Base-by-base conservation (phyloP, 92 coral and sea anemone species). In the Palythoa grandis region DNA sequence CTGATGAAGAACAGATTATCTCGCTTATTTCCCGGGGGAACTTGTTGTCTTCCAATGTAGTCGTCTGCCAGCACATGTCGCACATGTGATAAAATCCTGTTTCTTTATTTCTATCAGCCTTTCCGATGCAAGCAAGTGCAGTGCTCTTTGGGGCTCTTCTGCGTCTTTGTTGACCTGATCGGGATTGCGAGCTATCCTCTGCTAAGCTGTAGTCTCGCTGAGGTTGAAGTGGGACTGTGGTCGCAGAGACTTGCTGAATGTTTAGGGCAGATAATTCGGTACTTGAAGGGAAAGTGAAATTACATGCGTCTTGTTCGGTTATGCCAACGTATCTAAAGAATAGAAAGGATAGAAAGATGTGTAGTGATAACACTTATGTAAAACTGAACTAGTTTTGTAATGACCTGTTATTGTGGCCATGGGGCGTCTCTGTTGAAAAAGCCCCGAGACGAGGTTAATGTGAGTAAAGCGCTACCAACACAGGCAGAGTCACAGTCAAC, bases 41-140 rank as follows among this genome's bases (percentile, higher is more conserved):
- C 40, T 65, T 66, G 50, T 48, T 80, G 1, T 23, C 47, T 1
- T 47, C 85, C 58, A 80, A 68, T 3, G 85, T 80, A 0, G 85
- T 66, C 7, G 22, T 25, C 7, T 70, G 39, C 85, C 85, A 80
- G 10, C 85, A 80, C 74, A 60, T 56, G 10, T 80, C 85, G 19
- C 85, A 80, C 85, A 80, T 80, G 39, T 70, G 65, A 58, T 11
- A 65, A 70, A n/a, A 66, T 0, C 84, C 84, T 65, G 84, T 79
- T 5, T 80, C 85, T 2, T 6, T 5, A 66, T 80, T 80, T 43
- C 40, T 14, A 15, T 54, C 40, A 12, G n/a, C 20, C 25, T 66
- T 80, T 5, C 85, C 85, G 20, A 40, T 14, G n/a, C 85, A 80
- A 13, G 52, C 35, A n/a, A 66, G 8, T 1, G 7, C 4, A 17